A percentile compares a stretch with the other conserved stretches of the same genome.
Conservation (phyloP, 37 sponge, comb jelly and placozoan genomes). For the Diacarnus erythraeanus region DNA sequence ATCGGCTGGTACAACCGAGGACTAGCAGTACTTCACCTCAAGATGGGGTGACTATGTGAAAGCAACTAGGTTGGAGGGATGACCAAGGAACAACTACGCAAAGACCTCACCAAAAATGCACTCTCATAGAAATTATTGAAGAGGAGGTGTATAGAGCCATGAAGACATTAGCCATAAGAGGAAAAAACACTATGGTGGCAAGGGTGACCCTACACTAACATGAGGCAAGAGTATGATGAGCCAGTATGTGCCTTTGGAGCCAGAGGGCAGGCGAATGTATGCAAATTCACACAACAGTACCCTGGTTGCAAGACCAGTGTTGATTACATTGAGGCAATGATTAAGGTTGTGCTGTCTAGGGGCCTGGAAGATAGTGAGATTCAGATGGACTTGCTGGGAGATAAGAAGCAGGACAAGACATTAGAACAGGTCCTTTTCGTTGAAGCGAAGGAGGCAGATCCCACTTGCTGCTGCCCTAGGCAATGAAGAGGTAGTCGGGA, state of each 20-base stretch:
- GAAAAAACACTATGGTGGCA: conserved; percentile 20
- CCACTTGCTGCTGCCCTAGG: conserved; percentile 22
- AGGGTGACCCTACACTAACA: conserved; percentile 27
- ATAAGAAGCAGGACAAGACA: conserved; percentile 43
- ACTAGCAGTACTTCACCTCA: conserved; percentile 41
- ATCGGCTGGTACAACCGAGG: conserved; percentile 45
- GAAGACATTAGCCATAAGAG: conserved; percentile 20
- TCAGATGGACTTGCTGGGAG: conserved; percentile 39
- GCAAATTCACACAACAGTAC: conserved; percentile 34
- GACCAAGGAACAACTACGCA: conserved; percentile 27
- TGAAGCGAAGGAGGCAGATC: conserved; percentile 27
- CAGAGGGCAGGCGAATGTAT: conserved; percentile 41
- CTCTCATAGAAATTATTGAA: conserved; percentile 10
- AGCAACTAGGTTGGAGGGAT: conserved; percentile 29
- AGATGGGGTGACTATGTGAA: conserved; percentile 35
- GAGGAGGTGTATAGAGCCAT: conserved; percentile 33
- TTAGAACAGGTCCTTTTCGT: conserved; percentile 30
- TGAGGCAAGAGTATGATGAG: too few species aligned
- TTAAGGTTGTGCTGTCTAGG: background rate
- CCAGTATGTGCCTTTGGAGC: conserved; percentile 36
- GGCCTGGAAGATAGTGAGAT: conserved; percentile 30
- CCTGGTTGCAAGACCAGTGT: conserved; percentile 12
- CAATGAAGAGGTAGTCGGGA: background rate
- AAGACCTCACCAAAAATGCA: conserved; percentile 47
- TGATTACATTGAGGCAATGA: conserved; percentile 28